Percentiles rank a stretch among this genome's conserved stretches.
phyloP scores from a whole-genome alignment of 2,113 vertebrate genomes.

The Sinosuthora webbiana region DNA sequence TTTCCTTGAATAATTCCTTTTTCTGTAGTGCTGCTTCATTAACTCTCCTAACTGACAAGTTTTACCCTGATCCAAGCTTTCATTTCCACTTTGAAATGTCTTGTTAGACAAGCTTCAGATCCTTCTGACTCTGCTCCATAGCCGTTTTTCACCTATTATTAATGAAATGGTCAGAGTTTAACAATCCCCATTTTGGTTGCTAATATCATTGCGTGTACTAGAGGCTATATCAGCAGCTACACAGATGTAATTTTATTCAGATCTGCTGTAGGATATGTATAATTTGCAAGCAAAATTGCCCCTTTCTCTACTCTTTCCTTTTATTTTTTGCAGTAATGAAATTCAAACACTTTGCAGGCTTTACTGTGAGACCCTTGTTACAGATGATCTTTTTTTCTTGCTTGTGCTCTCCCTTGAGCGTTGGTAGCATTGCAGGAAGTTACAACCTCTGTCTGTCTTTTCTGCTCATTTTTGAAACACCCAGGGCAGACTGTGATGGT shows the following conservation, averaged over 20 bases:
- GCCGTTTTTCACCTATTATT: conserved; percentile 25
- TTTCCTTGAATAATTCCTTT: conserved; percentile 68
- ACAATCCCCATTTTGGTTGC: conserved; percentile 11
- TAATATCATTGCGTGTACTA: neutral
- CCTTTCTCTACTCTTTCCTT: neutral
- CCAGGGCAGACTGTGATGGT: neutral
- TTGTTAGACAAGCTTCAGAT: conserved; percentile 67
- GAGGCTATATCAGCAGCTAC: neutral
- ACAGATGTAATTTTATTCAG: neutral
- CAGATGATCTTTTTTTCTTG: neutral
- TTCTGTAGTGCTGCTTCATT: conserved; percentile 55
- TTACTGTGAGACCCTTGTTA: neutral
- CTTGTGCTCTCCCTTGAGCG: neutral
- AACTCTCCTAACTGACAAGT: conserved; percentile 58
- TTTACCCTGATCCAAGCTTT: conserved; percentile 58
- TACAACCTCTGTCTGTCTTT: neutral
- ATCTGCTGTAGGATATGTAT: neutral
- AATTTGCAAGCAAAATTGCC: neutral
- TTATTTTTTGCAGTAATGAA: neutral
- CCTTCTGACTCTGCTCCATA: neutral
- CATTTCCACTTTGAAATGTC: conserved; percentile 67
- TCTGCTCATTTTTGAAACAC: neutral
- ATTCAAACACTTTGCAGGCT: conserved; percentile 2
- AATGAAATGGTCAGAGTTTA: conserved; percentile 41
- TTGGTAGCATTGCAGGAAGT: neutral